phyloP scores from a whole-genome alignment of 2,888 invertebrate genomes.

The Eilema griseolum region DNA sequence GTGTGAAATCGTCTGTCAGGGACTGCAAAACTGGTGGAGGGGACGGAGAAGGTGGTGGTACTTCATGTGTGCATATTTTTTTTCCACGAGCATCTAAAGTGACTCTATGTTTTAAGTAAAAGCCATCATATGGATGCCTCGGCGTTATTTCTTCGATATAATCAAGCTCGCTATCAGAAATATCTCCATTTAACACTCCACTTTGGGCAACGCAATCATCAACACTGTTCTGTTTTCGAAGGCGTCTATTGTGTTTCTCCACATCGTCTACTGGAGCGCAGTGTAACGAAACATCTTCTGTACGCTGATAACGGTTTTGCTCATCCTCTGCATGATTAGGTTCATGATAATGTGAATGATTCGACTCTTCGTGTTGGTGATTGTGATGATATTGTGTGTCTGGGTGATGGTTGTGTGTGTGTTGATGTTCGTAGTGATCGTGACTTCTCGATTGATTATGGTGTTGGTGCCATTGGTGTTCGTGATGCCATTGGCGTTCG shows the following conservation, averaged over 20 bases:
- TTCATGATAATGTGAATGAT: conserved; percentile 3
- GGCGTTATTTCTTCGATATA: conserved; percentile 70
- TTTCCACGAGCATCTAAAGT: conserved; percentile 76
- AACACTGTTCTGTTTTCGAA: conserved; percentile 51
- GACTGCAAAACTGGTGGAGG: conserved; percentile 64
- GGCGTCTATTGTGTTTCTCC: conserved; percentile 50
- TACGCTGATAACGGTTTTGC: conserved; percentile 23
- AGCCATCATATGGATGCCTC: conserved; percentile 84
- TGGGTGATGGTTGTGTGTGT: conserved; percentile 10
- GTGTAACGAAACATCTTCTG: conserved; percentile 49
- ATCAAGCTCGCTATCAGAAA: conserved; percentile 67
- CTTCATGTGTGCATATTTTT: conserved; percentile 80
- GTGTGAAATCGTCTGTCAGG: conserved; percentile 52
- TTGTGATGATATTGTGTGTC: conserved; percentile 23
- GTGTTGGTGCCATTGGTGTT: conserved; percentile 45
- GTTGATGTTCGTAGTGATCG: conserved; percentile 34
- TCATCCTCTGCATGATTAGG: conserved; percentile 8
- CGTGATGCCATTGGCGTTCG: conserved; percentile 43
- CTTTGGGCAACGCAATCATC: conserved; percentile 29
- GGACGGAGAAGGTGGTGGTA: conserved; percentile 72
- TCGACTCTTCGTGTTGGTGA: background rate
- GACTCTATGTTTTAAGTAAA: conserved; percentile 77
- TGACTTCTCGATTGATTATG: conserved; percentile 39
- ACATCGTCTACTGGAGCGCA: conserved; percentile 65
- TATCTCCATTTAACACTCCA: conserved; percentile 64